These are phyloP conservation scores for Hylaeus anthracinus DNA, from an alignment of 1,140 invertebrate genomes.

Conservation along the genomic window DNA sequence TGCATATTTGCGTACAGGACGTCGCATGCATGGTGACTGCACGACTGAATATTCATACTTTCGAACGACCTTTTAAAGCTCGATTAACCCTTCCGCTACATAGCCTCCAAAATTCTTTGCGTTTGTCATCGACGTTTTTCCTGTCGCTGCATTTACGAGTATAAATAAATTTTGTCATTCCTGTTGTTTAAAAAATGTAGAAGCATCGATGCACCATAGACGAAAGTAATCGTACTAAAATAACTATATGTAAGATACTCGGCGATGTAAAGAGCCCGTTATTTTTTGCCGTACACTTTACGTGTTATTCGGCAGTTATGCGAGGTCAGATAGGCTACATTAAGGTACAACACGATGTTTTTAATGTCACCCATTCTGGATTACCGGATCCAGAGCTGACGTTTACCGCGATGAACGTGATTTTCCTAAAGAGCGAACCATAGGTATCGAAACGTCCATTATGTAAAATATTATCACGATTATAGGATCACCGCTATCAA, in stretches of 20 bases:
- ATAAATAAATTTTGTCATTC: too few species aligned
- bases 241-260: not conserved
- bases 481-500: too few species aligned
- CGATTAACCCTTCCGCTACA: slow-evolving; percentile 15
- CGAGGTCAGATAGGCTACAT: not conserved
- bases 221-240: not conserved
- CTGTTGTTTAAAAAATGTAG: too few species aligned
- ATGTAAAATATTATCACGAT: too few species aligned
- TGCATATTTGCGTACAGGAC: slow-evolving; percentile 38
- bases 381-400: not conserved
- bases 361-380: slow-evolving; percentile 11
- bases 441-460: too few species aligned
- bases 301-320: slow-evolving; percentile 29
- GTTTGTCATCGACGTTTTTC: not conserved
- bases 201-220: too few species aligned
- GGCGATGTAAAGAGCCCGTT: not conserved
- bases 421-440: not conserved
- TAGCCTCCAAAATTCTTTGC: not conserved
- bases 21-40: slow-evolving; percentile 38
- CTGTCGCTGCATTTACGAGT: too few species aligned
- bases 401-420: not conserved
- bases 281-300: slow-evolving; percentile 15
- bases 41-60: slow-evolving; percentile 52
- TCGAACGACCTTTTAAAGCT: slow-evolving; percentile 7
- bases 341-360: slow-evolving; percentile 13